These are phyloP conservation scores for Myrmecobius fasciatus DNA, from an alignment of 2,113 vertebrate species.

Conservation along the genomic window DNA sequence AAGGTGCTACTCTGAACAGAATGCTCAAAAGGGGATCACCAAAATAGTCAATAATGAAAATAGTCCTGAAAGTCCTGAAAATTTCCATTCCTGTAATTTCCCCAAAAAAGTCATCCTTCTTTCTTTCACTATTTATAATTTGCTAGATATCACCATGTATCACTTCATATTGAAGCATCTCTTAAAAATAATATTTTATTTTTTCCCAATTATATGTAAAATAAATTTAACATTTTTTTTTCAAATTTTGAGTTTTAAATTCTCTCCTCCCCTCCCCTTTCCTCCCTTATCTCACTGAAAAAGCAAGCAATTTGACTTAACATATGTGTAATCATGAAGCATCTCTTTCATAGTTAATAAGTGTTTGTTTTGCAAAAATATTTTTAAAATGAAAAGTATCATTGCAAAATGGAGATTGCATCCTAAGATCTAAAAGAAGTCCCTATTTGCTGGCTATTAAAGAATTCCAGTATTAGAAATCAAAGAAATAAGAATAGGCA, in stretches of 20 bases:
- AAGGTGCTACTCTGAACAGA: background rate
- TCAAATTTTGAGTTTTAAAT: background rate
- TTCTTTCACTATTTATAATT: slow-evolving; percentile 11
- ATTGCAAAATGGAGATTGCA: background rate
- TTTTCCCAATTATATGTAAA: background rate
- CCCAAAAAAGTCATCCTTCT: background rate
- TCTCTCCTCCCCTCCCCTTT: background rate
- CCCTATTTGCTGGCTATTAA: background rate
- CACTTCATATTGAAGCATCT: background rate
- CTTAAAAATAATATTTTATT: background rate
- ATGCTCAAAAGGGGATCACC: background rate
- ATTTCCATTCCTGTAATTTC: background rate
- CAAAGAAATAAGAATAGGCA: background rate
- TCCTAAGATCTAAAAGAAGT: background rate
- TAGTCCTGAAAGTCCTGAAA: background rate
- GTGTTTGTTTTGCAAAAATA: background rate
- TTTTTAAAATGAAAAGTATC: background rate
- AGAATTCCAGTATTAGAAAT: background rate
- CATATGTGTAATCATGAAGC: background rate
- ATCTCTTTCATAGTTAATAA: background rate
- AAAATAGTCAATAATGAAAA: background rate
- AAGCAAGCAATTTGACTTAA: background rate
- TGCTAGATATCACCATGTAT: background rate
- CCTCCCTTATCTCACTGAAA: background rate
- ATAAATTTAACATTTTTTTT: background rate